A percentile compares a stretch with the other conserved stretches of the same genome.
Evolutionary conservation across 2,113 vertebrate species (phyloP).

Genomic region (Rana temporaria): DNA sequence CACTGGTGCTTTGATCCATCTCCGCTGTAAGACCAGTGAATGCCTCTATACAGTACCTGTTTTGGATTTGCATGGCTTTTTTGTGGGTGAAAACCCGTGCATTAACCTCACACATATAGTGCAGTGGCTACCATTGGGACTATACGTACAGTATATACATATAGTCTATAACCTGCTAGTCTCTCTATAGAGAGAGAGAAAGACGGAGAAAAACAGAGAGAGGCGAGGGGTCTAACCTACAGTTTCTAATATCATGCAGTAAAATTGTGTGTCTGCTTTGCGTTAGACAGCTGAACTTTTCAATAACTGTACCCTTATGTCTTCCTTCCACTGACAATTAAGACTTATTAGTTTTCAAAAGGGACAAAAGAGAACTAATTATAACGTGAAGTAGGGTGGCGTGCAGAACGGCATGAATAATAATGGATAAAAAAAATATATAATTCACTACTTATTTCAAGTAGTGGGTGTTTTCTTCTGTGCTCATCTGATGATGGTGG

Average conservation of each 20-base stretch:
- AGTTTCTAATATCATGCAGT: neutral
- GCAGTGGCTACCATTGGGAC: too few species aligned
- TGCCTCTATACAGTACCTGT: too few species aligned
- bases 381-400: slow-evolving; percentile 77
- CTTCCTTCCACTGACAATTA: slow-evolving; percentile 62
- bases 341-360: slow-evolving; percentile 69
- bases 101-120: too few species aligned
- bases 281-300: slow-evolving; percentile 22
- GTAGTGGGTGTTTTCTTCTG: slow-evolving; percentile 72
- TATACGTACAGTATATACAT: too few species aligned
- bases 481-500: slow-evolving; percentile 75
- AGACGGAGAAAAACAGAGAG: too few species aligned
- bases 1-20: too few species aligned
- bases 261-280: neutral
- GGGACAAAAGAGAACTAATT: slow-evolving; percentile 75
- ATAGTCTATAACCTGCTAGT: too few species aligned
- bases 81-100: too few species aligned
- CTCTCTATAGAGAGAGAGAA: too few species aligned
- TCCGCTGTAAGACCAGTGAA: too few species aligned
- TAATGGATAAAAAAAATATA: slow-evolving; percentile 74
- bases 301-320: slow-evolving; percentile 52
- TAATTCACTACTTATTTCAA: slow-evolving; percentile 81
- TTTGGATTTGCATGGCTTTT: too few species aligned
- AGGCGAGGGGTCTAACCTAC: neutral
- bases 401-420: slow-evolving; percentile 72